These are phyloP conservation scores for Chaitophorus viminalis DNA, from an alignment of 2,888 invertebrate genomes.

Conservation along the genomic window DNA sequence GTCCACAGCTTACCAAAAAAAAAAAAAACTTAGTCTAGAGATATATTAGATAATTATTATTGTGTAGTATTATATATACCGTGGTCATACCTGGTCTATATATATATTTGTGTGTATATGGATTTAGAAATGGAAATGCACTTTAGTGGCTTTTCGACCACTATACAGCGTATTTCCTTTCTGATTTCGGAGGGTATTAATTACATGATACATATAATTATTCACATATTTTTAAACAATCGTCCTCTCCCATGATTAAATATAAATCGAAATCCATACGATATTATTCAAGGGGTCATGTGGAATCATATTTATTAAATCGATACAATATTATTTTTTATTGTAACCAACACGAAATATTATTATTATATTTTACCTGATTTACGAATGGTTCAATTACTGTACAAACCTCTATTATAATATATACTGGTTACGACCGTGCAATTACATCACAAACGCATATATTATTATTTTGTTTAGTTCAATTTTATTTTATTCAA, in stretches of 20 bases:
- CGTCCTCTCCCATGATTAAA: not conserved
- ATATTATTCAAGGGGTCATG: not conserved
- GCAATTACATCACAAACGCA: slow-evolving; percentile 56
- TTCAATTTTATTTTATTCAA: slow-evolving; percentile 61
- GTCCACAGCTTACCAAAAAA: slow-evolving; percentile 47
- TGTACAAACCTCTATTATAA: not conserved
- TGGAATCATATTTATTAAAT: not conserved
- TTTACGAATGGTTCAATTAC: slow-evolving; percentile 10
- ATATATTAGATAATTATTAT: slow-evolving; percentile 47
- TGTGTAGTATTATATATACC: not conserved
- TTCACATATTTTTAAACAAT: not conserved
- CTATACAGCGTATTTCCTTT: slow-evolving; percentile 10
- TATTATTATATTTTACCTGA: not conserved
- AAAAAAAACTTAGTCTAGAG: slow-evolving; percentile 10
- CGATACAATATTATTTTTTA: not conserved
- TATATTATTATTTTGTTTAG: slow-evolving; percentile 62
- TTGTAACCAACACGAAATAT: slow-evolving; percentile 9
- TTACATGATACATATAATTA: not conserved
- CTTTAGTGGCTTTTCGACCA: slow-evolving; percentile 9
- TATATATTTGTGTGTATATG: not conserved
- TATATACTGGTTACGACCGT: slow-evolving; percentile 35
- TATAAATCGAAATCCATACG: not conserved
- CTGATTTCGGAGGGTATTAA: slow-evolving; percentile 32
- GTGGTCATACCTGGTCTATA: not conserved
- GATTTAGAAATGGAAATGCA: slow-evolving; percentile 36